Percentiles rank a stretch among this genome's conserved stretches.
Evolutionary conservation across 2,888 invertebrate genomes (phyloP).

Genomic region (Helicoverpa assulta): DNA sequence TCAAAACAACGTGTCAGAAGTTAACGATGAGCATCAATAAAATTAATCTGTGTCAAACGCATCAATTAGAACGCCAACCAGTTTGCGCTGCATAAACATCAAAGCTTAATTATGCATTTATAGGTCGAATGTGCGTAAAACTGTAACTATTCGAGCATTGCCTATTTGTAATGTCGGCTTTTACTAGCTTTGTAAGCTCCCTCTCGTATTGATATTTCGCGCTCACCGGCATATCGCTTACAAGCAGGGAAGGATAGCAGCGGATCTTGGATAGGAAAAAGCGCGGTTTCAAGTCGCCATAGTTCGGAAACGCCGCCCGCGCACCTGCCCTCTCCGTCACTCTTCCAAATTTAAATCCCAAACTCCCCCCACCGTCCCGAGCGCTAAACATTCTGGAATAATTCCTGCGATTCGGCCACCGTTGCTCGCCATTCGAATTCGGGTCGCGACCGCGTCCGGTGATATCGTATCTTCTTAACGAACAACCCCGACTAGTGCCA

Average conservation of each 20-base stretch:
- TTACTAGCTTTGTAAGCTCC: conserved; percentile 72
- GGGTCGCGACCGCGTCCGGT: conserved; percentile 90
- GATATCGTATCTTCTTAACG: conserved; percentile 79
- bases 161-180: conserved; percentile 74
- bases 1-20: conserved; percentile 44
- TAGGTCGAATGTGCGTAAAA: conserved; percentile 73
- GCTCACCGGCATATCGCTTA: conserved; percentile 66
- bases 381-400: conserved; percentile 89
- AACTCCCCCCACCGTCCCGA: conserved; percentile 87
- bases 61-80: conserved; percentile 40
- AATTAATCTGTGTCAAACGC: conserved; percentile 55
- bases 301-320: conserved; percentile 86
- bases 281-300: conserved; percentile 75
- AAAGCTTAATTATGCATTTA: conserved; percentile 69
- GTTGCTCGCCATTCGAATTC: conserved; percentile 90
- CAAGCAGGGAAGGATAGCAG: conserved; percentile 68
- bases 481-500: conserved; percentile 83
- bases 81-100: conserved; percentile 50
- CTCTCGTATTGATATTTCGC: conserved; percentile 63
- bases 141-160: conserved; percentile 75
- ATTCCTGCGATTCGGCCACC: conserved; percentile 88
- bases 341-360: conserved; percentile 90
- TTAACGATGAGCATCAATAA: conserved; percentile 34
- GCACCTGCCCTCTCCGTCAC: conserved; percentile 90
- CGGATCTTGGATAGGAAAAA: conserved; percentile 76